Conservation (phyloP, 2,113 vertebrate genomes). For the Eptesicus fuscus region DNA sequence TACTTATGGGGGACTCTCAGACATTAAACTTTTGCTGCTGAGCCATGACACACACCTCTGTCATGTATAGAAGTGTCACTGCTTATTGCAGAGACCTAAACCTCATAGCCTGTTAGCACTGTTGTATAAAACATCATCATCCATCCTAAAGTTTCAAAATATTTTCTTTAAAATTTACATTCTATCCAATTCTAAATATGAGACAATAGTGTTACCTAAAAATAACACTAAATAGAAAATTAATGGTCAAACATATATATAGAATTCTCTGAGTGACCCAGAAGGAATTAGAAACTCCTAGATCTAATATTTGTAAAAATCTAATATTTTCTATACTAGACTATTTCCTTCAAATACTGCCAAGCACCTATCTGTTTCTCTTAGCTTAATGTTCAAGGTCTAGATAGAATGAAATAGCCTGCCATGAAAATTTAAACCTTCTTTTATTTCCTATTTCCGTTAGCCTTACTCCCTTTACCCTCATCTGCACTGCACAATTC, state of each 20-base stretch:
- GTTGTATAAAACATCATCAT: background rate
- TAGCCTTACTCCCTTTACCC: background rate
- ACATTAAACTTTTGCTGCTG: background rate
- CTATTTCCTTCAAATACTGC: background rate
- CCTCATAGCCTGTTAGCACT: background rate
- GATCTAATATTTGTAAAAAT: background rate
- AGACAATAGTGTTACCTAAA: background rate
- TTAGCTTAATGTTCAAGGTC: background rate
- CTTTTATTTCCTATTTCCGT: background rate
- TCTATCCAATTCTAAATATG: background rate
- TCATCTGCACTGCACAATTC: background rate
- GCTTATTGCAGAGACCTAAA: background rate
- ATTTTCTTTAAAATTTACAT: background rate
- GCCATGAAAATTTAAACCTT: background rate
- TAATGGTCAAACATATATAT: background rate
- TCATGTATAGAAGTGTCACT: background rate
- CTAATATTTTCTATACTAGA: background rate
- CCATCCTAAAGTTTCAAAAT: background rate
- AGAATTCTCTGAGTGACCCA: background rate
- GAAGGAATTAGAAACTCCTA: background rate
- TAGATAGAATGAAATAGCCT: background rate
- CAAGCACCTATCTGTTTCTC: background rate
- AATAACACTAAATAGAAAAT: background rate
- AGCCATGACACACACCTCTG: background rate
- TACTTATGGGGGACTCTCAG: background rate